A percentile compares a stretch with the other conserved stretches of the same genome.
Conservation (phyloP, 2,888 invertebrate genomes). For the Platycheirus rosarum region DNA sequence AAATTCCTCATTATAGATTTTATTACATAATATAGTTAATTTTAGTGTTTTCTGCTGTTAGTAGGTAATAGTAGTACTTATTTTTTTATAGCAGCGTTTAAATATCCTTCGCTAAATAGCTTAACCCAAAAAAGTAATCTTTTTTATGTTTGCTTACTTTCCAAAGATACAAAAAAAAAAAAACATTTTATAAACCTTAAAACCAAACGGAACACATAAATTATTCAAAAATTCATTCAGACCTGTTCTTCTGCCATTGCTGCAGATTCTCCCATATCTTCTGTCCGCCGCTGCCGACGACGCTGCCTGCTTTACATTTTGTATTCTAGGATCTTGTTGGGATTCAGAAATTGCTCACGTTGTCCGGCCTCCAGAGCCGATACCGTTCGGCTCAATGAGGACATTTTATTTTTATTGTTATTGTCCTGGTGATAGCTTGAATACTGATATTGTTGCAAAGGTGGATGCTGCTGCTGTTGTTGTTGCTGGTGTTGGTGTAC, state of each 20-base stretch:
- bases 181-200: conserved; percentile 6
- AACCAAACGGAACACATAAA: conserved; percentile 24
- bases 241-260: not conserved
- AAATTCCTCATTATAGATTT: conserved; percentile 10
- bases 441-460: conserved; percentile 74
- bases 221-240: conserved; percentile 34
- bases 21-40: conserved; percentile 16
- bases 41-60: conserved; percentile 14
- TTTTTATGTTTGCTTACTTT: not conserved
- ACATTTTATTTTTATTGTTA: conserved; percentile 77
- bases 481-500: conserved; percentile 41
- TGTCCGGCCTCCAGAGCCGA: conserved; percentile 82
- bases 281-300: conserved; percentile 78
- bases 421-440: conserved; percentile 75
- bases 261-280: not conserved
- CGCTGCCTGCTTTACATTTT: conserved; percentile 82
- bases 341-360: conserved; percentile 82
- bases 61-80: conserved; percentile 40
- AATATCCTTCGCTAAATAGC: conserved; percentile 25
- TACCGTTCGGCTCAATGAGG: conserved; percentile 81
- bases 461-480: conserved; percentile 71
- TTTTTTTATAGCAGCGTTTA: conserved; percentile 37
- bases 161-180: conserved; percentile 15
- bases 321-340: conserved; percentile 82
- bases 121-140: conserved; percentile 24